These are phyloP conservation scores for Catostomus latipinnis DNA, from an alignment of 2,797 vertebrate species.

Conservation along the genomic window DNA sequence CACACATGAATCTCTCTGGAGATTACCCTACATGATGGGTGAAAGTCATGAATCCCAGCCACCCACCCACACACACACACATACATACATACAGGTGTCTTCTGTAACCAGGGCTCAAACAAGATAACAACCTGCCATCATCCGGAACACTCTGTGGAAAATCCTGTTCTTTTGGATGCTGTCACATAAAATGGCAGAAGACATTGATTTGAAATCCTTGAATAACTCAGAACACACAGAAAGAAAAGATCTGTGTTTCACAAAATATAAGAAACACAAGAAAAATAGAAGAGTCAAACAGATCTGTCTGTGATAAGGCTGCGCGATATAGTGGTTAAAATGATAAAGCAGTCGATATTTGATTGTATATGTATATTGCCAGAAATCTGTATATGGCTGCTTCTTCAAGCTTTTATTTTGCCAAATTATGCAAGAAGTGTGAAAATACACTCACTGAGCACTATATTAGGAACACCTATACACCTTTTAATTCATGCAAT, in stretches of 20 bases:
- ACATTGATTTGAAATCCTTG: slow-evolving; percentile 25
- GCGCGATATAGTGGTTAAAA: background rate
- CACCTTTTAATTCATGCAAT: too few species aligned
- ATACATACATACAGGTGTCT: slow-evolving; percentile 8
- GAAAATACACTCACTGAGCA: too few species aligned
- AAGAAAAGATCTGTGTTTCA: slow-evolving; percentile 11
- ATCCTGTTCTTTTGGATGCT: slow-evolving; percentile 43
- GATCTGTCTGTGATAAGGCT: slow-evolving; percentile 22
- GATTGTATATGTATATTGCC: too few species aligned
- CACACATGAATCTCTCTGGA: slow-evolving; percentile 8
- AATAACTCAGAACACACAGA: slow-evolving; percentile 23
- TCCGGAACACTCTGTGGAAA: slow-evolving; percentile 51
- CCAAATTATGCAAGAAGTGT: too few species aligned
- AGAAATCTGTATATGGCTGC: too few species aligned
- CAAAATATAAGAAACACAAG: slow-evolving; percentile 33
- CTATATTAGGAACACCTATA: too few species aligned
- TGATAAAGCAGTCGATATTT: background rate
- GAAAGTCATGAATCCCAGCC: slow-evolving; percentile 42
- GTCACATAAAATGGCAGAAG: slow-evolving; percentile 39
- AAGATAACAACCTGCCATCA: slow-evolving; percentile 66
- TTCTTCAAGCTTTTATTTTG: too few species aligned
- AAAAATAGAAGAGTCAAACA: slow-evolving; percentile 15
- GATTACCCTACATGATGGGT: slow-evolving; percentile 19
- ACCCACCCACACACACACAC: slow-evolving; percentile 51
- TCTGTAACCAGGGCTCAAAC: slow-evolving; percentile 57